Evolutionary conservation across 2,888 invertebrate genomes (phyloP), one percentile per base, ranked within the genome.

Genomic region (Drosophila mulleri): DNA sequence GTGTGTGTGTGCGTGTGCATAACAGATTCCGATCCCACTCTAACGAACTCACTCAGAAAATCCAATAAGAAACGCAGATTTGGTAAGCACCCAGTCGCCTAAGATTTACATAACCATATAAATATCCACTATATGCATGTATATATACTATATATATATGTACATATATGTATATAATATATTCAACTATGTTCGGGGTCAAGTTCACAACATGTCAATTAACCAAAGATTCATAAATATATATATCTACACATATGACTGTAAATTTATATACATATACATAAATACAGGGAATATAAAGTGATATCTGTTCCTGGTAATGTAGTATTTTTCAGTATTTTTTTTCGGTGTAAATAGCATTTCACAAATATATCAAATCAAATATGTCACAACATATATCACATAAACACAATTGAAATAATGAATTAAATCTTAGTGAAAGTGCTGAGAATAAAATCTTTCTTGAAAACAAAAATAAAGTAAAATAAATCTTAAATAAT

Each of bases 41-140:
- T 92, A 91, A 92, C 92, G 91, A 92, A 92, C 87, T 91, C 93
- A 88, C 90, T 92, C 81, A 92, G 91, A 91, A 93, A 92, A 91
- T 87, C 90, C 70, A 92, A 92, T 90, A 93, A 93, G 91, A 93
- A 91, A 91, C 90, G 92, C 88, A 91, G 92, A 91, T 93, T 93
- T 90, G 93, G 93, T 93, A 93, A 93, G 93, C 83, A 84, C 78
- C 72, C 67, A 57, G 35, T 61, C 65, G 53, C 72, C 67, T 50
- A 63, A 50, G 61, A 63, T 67, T 70, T 75, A 67, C 67, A 54
- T 65, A 53, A 41, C 37, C 68, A 75, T 67, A 56, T 44, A 5
- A 44, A 20, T 37, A 2, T 16, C 16, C 14, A 39, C 41, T 18
- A 35, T 61, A 18, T 62, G 16, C 32, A 54, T 59, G 44, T 58